These are phyloP conservation scores for Epicauta chinensis DNA, from an alignment of 1,140 invertebrate genomes.

Conservation along the genomic window DNA sequence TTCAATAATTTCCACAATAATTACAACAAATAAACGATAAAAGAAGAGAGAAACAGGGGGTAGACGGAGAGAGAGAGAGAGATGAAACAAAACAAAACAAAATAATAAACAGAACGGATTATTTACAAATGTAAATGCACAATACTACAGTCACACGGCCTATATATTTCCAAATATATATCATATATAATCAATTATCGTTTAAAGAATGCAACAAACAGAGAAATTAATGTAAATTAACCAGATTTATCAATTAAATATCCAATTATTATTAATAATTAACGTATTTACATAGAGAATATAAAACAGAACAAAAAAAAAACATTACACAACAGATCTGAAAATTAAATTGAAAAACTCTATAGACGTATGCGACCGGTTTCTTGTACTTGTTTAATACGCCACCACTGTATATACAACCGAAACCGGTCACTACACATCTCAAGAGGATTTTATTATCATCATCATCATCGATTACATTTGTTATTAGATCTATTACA, in stretches of 20 bases:
- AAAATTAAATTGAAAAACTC: no score
- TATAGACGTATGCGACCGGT: no score
- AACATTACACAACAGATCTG: constrained; percentile 2
- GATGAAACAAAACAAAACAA: constrained; percentile 12
- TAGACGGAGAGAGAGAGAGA: constrained; percentile 9
- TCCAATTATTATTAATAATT: not conserved
- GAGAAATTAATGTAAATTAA: not conserved
- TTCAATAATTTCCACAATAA: constrained; percentile 19
- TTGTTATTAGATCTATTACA: no score
- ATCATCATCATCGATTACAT: no score
- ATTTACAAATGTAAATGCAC: constrained; percentile 38
- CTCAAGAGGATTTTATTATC: no score
- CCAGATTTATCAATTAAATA: not conserved
- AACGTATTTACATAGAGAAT: constrained; percentile 2
- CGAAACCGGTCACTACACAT: no score
- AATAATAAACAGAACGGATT: constrained; percentile 10
- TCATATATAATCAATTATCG: not conserved
- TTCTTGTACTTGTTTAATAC: no score
- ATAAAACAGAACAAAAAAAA: constrained; percentile 8
- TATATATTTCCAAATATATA: constrained; percentile 10
- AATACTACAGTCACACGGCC: constrained; percentile 37
- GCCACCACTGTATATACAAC: no score
- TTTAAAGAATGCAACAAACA: not conserved
- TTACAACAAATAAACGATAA: constrained; percentile 12
- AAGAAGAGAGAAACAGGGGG: no score